Percentiles rank a stretch among this genome's conserved stretches.
phyloP scores from a whole-genome alignment of 2,888 invertebrate species.

The Agonopterix heracliana region DNA sequence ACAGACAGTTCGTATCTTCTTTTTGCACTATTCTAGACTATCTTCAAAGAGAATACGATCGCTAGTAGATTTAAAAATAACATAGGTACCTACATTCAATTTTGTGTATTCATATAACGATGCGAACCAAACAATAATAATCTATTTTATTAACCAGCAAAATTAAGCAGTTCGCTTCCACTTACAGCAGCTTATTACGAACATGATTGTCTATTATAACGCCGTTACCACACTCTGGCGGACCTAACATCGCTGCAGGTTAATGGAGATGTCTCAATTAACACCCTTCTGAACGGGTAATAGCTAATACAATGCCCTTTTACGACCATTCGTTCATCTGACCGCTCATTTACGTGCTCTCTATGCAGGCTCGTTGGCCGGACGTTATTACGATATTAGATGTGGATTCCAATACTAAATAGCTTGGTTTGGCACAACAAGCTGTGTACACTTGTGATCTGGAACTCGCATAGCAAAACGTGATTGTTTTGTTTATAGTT shows the following conservation, averaged over 20 bases:
- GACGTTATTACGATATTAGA: constrained; percentile 8
- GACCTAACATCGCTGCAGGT: neutral
- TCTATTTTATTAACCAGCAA: neutral
- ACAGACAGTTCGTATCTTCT: too few relatives aligned
- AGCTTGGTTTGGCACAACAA: neutral
- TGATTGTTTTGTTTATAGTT: too few relatives aligned
- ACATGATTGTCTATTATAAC: neutral
- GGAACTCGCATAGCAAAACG: neutral
- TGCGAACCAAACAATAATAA: neutral
- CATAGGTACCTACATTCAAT: too few relatives aligned
- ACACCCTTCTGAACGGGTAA: constrained; percentile 38
- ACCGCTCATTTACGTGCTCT: constrained; percentile 35
- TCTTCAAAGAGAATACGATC: too few relatives aligned
- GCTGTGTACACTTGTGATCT: neutral
- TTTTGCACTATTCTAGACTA: too few relatives aligned
- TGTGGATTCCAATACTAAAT: neutral
- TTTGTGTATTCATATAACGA: too few relatives aligned
- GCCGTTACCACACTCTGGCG: too few relatives aligned
- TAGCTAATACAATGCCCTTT: constrained; percentile 44
- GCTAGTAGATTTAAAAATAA: too few relatives aligned
- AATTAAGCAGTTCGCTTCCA: neutral
- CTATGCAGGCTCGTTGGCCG: constrained; percentile 18
- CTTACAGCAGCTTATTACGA: neutral
- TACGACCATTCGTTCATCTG: constrained; percentile 41
- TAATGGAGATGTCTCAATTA: constrained; percentile 25